These are phyloP conservation scores for Parotocinclus haroldoi DNA, from an alignment of 2,797 vertebrate species.

Conservation along the genomic window DNA sequence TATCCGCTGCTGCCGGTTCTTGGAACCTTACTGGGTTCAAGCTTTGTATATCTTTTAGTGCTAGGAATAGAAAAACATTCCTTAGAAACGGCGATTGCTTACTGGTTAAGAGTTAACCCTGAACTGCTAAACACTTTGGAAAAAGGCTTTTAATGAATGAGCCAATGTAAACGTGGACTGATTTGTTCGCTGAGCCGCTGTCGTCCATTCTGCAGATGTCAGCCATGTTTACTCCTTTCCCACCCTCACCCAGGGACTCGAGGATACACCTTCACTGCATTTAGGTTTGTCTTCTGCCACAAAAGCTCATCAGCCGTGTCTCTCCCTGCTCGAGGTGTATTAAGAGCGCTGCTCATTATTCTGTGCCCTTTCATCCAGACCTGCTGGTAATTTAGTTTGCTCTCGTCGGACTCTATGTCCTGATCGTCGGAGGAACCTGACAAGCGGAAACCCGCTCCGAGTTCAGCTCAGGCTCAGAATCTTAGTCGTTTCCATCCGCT, in stretches of 20 bases:
- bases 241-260: too few relatives aligned
- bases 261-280: background rate
- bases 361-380: constrained; percentile 26
- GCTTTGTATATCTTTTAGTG: too few relatives aligned
- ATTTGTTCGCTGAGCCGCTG: constrained; percentile 34
- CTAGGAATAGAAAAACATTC: too few relatives aligned
- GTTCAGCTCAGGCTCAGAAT: constrained; percentile 46
- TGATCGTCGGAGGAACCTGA: constrained; percentile 52
- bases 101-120: too few relatives aligned
- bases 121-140: too few relatives aligned
- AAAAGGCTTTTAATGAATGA: too few relatives aligned
- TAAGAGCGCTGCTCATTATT: constrained; percentile 9
- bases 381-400: constrained; percentile 43
- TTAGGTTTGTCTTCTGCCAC: background rate
- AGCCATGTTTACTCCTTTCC: constrained; percentile 38
- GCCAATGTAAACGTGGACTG: background rate
- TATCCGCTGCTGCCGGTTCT: too few relatives aligned
- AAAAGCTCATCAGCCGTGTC: background rate
- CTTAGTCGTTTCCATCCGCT: constrained; percentile 54
- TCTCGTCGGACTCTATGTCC: constrained; percentile 40
- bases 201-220: constrained; percentile 24
- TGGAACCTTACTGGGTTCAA: too few relatives aligned
- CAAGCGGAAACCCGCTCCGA: constrained; percentile 45
- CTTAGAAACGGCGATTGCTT: too few relatives aligned
- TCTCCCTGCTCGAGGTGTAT: constrained; percentile 21